Base-by-base conservation (phyloP, 2,797 vertebrate species). In the Ambastaia sidthimunki region DNA sequence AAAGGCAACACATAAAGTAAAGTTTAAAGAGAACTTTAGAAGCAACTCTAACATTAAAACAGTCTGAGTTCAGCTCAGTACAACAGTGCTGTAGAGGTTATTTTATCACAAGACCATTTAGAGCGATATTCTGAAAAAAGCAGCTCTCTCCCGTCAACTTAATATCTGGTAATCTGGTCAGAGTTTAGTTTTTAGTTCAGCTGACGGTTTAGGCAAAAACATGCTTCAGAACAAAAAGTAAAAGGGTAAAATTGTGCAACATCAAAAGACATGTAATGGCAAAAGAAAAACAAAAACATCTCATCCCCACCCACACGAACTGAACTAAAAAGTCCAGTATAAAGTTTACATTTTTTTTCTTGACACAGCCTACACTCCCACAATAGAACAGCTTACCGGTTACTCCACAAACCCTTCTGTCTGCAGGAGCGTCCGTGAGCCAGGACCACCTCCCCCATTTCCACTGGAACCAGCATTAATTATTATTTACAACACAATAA, bases 401-500 rank as follows among this genome's bases (percentile, higher is more conserved):
- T 71, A 76, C 80, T 84, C 80, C 25, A n/a, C 28, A 37, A 75
- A 68, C 47, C 71, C 76, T 71, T 10, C 4, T 63, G 59, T 62
- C 69, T 66, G 54, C 47, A 75, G 72, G 74, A 80, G 19, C 25
- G 47, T 59, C n/a, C 34, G 23, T 62, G 31, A 34, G 25, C 47
- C 48, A 63, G 54, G 66, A 9, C 19, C 54, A 6, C 69, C n/a
- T 52, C 25, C 34, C 34, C 15, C 23, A 66, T 74, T 74, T 85
- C 63, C 71, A 23, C 34, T 44, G 44, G 50, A 81, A 78, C 77
- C 16, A 59, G 57, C 71, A 74, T 23, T 81, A 63, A 78, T 85
- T 82, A 83, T 87, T 85, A 85, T 84, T 89, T 85, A 84, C 71
- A 87, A 81, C 80, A 81, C 74, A 87, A 82, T 84, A 78, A 86